These are phyloP conservation scores for Crocuta crocuta DNA, from an alignment of 2,113 vertebrate genomes.

Conservation along the genomic window DNA sequence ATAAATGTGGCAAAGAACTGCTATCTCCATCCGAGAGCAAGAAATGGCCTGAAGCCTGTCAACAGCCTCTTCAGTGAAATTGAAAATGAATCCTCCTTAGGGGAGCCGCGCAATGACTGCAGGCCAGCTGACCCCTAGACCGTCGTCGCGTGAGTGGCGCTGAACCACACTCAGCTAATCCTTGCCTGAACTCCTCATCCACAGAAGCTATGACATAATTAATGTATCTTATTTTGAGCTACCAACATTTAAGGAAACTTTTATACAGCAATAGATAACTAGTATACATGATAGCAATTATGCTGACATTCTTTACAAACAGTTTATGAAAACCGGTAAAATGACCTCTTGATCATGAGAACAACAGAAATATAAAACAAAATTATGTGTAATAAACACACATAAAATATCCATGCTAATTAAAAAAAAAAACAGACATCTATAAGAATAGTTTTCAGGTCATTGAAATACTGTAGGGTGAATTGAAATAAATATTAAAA, in stretches of 20 bases:
- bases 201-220: not conserved
- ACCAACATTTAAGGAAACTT: not conserved
- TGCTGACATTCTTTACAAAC: not conserved
- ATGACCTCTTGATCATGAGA: not conserved
- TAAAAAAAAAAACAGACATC: not conserved
- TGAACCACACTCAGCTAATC: not conserved
- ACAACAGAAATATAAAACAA: not conserved
- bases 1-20: not conserved
- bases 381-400: not conserved
- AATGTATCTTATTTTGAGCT: not conserved
- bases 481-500: not conserved
- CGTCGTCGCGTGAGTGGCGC: not conserved
- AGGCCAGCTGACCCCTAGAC: not conserved
- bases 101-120: fast-evolving
- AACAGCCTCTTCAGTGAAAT: not conserved
- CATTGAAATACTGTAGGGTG: not conserved
- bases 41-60: not conserved
- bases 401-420: not conserved
- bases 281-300: not conserved
- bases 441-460: not conserved
- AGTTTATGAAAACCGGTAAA: not conserved
- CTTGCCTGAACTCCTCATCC: not conserved
- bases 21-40: not conserved
- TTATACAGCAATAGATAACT: not conserved
- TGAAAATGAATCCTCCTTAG: not conserved